Evolutionary conservation across 2,113 vertebrate species (phyloP).

Genomic region (Equus przewalskii): DNA sequence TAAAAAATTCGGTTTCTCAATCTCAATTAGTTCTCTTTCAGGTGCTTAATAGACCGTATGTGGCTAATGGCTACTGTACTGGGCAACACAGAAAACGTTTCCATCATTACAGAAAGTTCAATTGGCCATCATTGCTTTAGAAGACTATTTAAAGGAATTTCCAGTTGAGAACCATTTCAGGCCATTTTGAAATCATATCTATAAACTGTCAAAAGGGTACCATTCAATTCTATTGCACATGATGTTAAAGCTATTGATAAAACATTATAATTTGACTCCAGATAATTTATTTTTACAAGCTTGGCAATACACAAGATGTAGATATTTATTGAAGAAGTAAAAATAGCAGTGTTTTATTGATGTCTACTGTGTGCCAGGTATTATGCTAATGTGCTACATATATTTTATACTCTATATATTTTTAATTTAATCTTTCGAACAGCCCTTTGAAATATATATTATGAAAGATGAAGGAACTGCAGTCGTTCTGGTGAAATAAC

Average conservation of each 20-base stretch:
- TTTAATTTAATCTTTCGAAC: conserved; percentile 55
- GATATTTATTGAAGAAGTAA: conserved; percentile 76
- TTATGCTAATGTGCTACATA: conserved; percentile 20
- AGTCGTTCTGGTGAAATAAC: background rate
- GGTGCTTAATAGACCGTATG: background rate
- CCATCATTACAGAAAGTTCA: background rate
- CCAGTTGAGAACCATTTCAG: conserved; percentile 26
- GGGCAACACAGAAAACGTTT: background rate
- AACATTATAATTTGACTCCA: conserved; percentile 68
- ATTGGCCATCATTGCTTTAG: background rate
- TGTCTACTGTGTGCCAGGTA: conserved; percentile 41
- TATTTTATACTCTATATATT: conserved; percentile 22
- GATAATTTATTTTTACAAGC: conserved; percentile 79
- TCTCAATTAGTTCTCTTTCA: background rate
- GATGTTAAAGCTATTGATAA: conserved; percentile 73
- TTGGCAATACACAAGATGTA: conserved; percentile 67
- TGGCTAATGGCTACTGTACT: background rate
- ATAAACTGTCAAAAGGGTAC: conserved; percentile 66
- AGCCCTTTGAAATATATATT: conserved; percentile 48
- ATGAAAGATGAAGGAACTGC: conserved; percentile 27
- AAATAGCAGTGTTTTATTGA: conserved; percentile 66
- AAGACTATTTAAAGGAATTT: conserved; percentile 56
- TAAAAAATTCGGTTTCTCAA: background rate
- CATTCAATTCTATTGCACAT: conserved; percentile 58
- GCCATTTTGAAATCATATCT: conserved; percentile 48